Base-by-base conservation (phyloP, 2,797 vertebrate species). In the Podarcis siculus region DNA sequence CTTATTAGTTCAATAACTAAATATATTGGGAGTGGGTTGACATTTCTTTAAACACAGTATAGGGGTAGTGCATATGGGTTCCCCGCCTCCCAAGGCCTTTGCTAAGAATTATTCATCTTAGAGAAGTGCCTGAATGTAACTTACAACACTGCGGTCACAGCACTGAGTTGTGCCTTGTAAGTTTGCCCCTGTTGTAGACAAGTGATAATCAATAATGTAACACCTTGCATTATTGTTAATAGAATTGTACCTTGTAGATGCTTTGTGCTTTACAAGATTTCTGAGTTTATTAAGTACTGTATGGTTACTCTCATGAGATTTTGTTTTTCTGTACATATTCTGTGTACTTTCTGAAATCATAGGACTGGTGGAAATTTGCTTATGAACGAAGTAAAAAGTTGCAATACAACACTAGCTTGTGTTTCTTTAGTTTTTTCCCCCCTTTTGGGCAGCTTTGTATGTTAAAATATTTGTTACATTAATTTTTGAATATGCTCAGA, bases 161-260 rank as follows among this genome's bases (percentile, higher is more conserved):
- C 95, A 90, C 85, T 93, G 90, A 95, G 94, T 91, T 95, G 97
- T 97, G 97, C 97, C 97, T 97, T 97, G 94, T 95, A 93, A 90
- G 87, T 95, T 93, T 96, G 95, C 94, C 92, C 96, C 93, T 92
- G 92, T 90, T 95, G 71, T 92, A 94, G 90, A 75, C 90, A 90
- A 89, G 92, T 89, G 86, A 85, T 89, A 86, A 87, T 89, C 87
- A 90, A 81, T 80, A 93, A 86, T 92, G 75, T 84, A 91, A 45
- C 88, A 39, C 88, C 45, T 91, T 92, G 91, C 89, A 87, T 92
- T 88, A 82, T 87, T 78, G 12, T 84, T 73, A 32, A 64, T 92
- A 49, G 91, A 91, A 73, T 64, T 94, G 89, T 94, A 1, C 85
- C 89, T 90, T 94, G 81, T 87, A 85, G 79, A 93, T 88, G 84